These are phyloP conservation scores for Siphamia tubifer DNA, from an alignment of 2,113 vertebrate species.

Conservation along the genomic window DNA sequence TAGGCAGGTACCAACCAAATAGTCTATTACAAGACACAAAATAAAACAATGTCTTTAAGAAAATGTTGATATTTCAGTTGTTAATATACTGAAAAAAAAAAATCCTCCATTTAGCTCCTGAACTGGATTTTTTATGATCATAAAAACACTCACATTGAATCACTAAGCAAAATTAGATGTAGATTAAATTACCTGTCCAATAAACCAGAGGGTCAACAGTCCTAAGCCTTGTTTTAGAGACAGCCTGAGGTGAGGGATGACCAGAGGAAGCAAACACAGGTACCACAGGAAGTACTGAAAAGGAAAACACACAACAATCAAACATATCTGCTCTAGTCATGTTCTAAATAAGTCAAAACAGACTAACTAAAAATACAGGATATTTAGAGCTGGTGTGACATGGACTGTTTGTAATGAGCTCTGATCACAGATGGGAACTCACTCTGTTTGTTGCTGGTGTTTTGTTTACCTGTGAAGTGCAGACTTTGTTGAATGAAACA, in stretches of 20 bases:
- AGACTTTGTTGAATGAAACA: conserved; percentile 98
- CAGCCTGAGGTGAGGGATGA: conserved; percentile 84
- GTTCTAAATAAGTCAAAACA: too few species aligned
- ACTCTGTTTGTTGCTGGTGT: neutral
- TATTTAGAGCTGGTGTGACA: too few species aligned
- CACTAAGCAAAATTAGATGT: neutral
- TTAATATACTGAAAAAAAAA: too few species aligned
- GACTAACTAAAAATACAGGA: too few species aligned
- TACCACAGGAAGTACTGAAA: conserved; percentile 96
- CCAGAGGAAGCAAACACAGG: conserved; percentile 89
- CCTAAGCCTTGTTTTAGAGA: conserved; percentile 60
- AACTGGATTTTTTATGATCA: too few species aligned
- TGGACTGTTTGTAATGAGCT: too few species aligned
- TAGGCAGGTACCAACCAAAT: conserved; percentile 90
- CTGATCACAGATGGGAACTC: neutral
- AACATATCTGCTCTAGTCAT: too few species aligned
- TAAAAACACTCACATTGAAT: neutral
- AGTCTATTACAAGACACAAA: conserved; percentile 67
- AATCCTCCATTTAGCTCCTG: too few species aligned
- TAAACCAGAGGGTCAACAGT: conserved; percentile 88
- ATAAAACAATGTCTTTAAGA: neutral
- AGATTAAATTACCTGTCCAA: conserved; percentile 81
- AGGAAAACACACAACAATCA: neutral
- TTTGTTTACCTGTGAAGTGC: conserved; percentile 89
- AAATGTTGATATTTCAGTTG: too few species aligned